A percentile compares a stretch with the other conserved stretches of the same genome.
Conservation (phyloP, 30 jellyfish, hydroid and myxozoan species). For the Aurelia coerulea region DNA sequence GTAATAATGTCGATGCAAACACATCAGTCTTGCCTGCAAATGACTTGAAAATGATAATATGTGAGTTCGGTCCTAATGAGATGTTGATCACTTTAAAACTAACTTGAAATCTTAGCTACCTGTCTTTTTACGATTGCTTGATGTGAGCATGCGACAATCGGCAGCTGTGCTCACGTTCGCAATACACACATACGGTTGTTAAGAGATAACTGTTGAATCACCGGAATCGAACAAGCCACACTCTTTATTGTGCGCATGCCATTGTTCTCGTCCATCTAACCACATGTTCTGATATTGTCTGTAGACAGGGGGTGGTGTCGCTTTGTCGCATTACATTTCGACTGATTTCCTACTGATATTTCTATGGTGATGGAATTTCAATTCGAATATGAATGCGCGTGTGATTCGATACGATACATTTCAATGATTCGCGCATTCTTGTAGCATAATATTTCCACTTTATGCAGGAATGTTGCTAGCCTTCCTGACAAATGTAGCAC, state of each 20-base stretch:
- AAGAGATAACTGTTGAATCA: constrained; percentile 73
- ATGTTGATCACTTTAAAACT: constrained; percentile 56
- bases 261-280: constrained; percentile 58
- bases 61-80: constrained; percentile 59
- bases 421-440: no score
- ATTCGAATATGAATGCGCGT: constrained; percentile 14
- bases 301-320: constrained; percentile 68
- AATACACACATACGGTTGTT: constrained; percentile 74
- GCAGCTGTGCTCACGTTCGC: constrained; percentile 81
- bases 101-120: constrained; percentile 62
- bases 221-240: constrained; percentile 85
- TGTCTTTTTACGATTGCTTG: constrained; percentile 67
- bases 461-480: no score
- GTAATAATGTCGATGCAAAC: no score
- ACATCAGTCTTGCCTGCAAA: no score
- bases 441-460: no score
- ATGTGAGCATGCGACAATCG: constrained; percentile 66
- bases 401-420: constrained; percentile 15
- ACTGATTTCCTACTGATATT: constrained; percentile 19
- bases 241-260: constrained; percentile 69
- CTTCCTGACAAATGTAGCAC: no score
- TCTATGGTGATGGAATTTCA: constrained; percentile 48
- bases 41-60: constrained; percentile 5
- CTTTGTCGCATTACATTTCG: constrained; percentile 9
- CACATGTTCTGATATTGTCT: constrained; percentile 64